phyloP scores from a whole-genome alignment of 2,888 invertebrate species.

The Athalia rosae region DNA sequence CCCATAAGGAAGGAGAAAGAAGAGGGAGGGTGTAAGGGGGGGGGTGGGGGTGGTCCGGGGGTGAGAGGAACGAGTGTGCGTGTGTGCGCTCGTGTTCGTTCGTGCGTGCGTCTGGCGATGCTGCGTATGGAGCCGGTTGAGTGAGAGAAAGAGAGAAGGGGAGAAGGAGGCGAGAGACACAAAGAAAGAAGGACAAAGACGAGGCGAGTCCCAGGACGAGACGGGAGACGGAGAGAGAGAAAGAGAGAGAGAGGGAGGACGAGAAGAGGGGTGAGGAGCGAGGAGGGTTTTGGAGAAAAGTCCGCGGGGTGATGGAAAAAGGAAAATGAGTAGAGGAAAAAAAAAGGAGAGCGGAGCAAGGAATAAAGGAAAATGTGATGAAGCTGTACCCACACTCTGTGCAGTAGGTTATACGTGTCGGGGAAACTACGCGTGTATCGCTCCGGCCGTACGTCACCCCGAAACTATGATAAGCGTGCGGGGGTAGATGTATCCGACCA shows the following conservation, averaged over 20 bases:
- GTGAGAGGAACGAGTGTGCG: slow-evolving; percentile 47
- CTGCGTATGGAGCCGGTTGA: slow-evolving; percentile 48
- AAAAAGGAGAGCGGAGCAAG: slow-evolving; percentile 42
- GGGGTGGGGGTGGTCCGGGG: slow-evolving; percentile 2
- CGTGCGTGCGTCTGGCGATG: slow-evolving; percentile 56
- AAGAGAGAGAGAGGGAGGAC: slow-evolving; percentile 50
- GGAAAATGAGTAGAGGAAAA: slow-evolving; percentile 35
- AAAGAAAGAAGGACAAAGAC: too few species aligned
- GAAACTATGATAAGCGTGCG: slow-evolving; percentile 11
- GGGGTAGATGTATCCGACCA: not conserved
- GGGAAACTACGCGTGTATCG: not conserved
- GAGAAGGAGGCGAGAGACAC: slow-evolving; percentile 26
- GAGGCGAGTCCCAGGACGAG: not conserved
- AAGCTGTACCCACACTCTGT: slow-evolving; percentile 24
- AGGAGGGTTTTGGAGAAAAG: slow-evolving; percentile 56
- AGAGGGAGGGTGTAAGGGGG: slow-evolving; percentile 15
- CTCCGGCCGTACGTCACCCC: slow-evolving; percentile 6
- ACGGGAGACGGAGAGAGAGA: slow-evolving; percentile 45
- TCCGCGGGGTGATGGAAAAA: slow-evolving; percentile 47
- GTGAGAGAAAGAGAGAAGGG: slow-evolving; percentile 42
- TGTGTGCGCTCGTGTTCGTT: slow-evolving; percentile 52
- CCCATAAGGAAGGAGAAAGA: slow-evolving; percentile 47
- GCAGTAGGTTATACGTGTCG: not conserved
- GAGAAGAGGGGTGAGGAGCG: slow-evolving; percentile 52
- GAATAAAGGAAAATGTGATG: slow-evolving; percentile 21